Base-by-base conservation (phyloP, 2,797 vertebrate genomes). In the Manis pentadactyla region DNA sequence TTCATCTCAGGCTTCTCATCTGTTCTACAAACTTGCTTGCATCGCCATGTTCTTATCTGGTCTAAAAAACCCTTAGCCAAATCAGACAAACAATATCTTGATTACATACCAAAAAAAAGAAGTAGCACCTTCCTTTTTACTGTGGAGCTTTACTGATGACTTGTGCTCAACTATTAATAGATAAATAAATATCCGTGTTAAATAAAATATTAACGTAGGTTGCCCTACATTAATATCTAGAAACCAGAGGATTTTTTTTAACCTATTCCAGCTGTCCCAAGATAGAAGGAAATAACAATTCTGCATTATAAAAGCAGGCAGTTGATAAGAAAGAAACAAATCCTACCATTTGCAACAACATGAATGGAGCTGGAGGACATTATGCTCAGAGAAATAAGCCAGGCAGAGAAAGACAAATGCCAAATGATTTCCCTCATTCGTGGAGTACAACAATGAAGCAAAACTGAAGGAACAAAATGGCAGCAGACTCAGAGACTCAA, bases 221-320 rank as follows among this genome's bases (percentile, higher is more conserved):
- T 77, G 64, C 29, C 81, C 71, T 84, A 66, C 55, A 87, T 92
- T 90, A 55, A 85, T 95, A 78, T 90, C 23, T 94, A 83, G 86
- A 64, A 71, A 75, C 18, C 29, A 90, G 37, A 90, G 21, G 34
- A 63, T 90, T 97, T 95, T 87, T 83, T 79, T 37, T 23, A 86
- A 91, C 55, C 49, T 69, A 92, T 11, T 93, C 64, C 23, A 92
- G 34, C 18, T 83, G 79, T 96, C 55, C 94, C 53, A 93, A 89
- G 66, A 94, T 66, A 86, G 85, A 95, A 95, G 10, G 59, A 93
- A 93, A 90, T 83, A 81, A 73, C 63, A 93, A 89, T 93, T 88
- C 18, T 83, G 25, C 18, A 79, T 94, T 96, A 63, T 69, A 93
- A 94, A 97, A 94, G 84, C 34, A 96, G 31, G 31, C 34, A 92